Base-by-base conservation (phyloP, 1,140 invertebrate species). In the Heliconius congener region DNA sequence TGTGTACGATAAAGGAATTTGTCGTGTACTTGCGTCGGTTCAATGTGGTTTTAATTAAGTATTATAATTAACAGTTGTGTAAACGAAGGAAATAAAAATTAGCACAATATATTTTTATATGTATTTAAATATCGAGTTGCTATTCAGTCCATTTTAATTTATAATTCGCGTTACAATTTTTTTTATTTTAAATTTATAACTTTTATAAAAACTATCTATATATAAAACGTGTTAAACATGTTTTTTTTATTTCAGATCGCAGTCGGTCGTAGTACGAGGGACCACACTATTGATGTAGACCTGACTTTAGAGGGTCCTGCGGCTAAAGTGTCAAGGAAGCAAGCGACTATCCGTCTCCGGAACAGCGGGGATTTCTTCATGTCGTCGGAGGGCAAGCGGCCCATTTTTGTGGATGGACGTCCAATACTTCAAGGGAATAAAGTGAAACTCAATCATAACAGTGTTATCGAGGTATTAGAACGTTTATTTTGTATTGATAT, bases 361-460 rank as follows among this genome's bases (percentile, higher is more conserved):
- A 98, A 98, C 90, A 99, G 97, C 86, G 99, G 98, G 0, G 98
- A 99, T 88, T 99, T 99, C 92, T 98, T 98, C 85, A 95, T 99
- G 77, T 97, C 97, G 5, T 99, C 99, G 79, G 98, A 99, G 91
- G 99, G 99, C n/a, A 99, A 99, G 89, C 93, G 99, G 81, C 97
- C 98, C 0, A 98, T 99, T 83, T 99, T 98, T 92, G 97, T 99
- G 6, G 98, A 99, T 91, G 98, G 98, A 4, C 96, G 97, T 83
- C 98, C 98, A 1, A 96, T 99, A 71, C 95, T 98, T 3, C 96
- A 96, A 70, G 98, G 98, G 27, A 98, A 97, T 88, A 98, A 98
- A 95, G 96, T 97, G 37, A 97, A 98, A 85, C 95, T 99, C 2
- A 97, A 97, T 83, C 97, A 99, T 91, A 99, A 99, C 93, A 98